Percentiles rank a stretch among this genome's conserved stretches.
Conservation (phyloP, 2,797 vertebrate species). For the Pipistrellus pipistrellus region DNA sequence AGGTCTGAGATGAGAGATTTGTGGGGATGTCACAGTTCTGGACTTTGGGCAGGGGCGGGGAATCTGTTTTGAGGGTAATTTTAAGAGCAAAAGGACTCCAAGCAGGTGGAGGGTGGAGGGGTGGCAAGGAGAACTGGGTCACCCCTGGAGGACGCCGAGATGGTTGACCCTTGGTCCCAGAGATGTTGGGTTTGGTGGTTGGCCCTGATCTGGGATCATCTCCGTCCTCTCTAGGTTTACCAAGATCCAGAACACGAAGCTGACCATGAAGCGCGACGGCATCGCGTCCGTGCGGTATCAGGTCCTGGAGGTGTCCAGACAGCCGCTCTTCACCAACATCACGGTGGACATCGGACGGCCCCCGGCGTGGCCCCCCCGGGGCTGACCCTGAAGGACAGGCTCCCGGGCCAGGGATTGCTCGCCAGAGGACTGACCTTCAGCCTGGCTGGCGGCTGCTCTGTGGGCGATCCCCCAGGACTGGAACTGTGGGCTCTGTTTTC, state of each 20-base stretch:
- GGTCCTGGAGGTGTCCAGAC: constrained; percentile 93
- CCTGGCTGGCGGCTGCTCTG: constrained; percentile 65
- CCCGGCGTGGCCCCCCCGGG: constrained; percentile 93
- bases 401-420: constrained; percentile 52
- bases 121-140: not conserved
- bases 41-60: not conserved
- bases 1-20: not conserved
- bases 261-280: constrained; percentile 98
- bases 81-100: not conserved
- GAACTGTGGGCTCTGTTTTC: constrained; percentile 76
- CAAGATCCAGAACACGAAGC: constrained; percentile 99
- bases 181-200: not conserved
- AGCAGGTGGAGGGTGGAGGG: not conserved
- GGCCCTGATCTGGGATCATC: constrained; percentile 27
- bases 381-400: constrained; percentile 87
- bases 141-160: not conserved
- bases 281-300: constrained; percentile 97
- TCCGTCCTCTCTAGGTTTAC: constrained; percentile 92
- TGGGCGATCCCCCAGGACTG: constrained; percentile 52
- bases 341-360: constrained; percentile 98
- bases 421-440: constrained; percentile 78
- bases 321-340: constrained; percentile 97
- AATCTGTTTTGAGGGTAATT: not conserved
- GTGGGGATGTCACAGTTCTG: not conserved
- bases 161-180: not conserved